Evolutionary conservation across 2,888 invertebrate genomes (phyloP), one percentile per base, ranked within the genome.

Genomic region (Ormyrus labotus): DNA sequence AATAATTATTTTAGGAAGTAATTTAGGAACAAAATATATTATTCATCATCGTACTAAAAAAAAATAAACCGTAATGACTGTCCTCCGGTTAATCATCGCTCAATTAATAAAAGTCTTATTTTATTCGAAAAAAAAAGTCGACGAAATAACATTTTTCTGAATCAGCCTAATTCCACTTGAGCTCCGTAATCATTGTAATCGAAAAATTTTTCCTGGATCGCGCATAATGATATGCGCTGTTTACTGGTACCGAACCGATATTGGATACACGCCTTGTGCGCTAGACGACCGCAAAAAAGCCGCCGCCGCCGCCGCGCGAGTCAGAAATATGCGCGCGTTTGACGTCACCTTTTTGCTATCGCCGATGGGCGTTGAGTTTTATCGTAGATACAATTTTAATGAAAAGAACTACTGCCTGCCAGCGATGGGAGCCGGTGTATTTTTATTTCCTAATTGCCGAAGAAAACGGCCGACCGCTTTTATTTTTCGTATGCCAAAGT

Each of bases 321-420:
- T 61, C 45, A 61, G 61, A 61, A 71, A 53, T 71, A 51, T 61
- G 11, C 9, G 13, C 10, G n/a, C 13, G 13, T 63, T 7, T 50
- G 47, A 69, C 55, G 48, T 63, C 55, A 11, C 63, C 6, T 10
- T n/a, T 6, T 47, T n/a, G 51, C 19, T 71, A 58, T 60, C 11
- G 50, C 2, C 69, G 58, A 79, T 79, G 50, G 63, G 63, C 55
- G 69, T 73, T 69, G 8, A 19, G 48, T 61, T 79, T 72, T 51
- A 60, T 70, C 57, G 34, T 75, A 68, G 68, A 67, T 61, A 69
- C 48, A 8, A 68, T 69, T 67, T 67, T 2, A 50, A 70, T 60
- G 19, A 60, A 70, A 58, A 34, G 34, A 34, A 65, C 8, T 13
- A 9, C 19, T 7, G 34, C 13, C 53, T 3, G 53, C 50, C 0